A percentile compares a stretch with the other conserved stretches of the same genome.
phyloP scores from a whole-genome alignment of 2,888 invertebrate genomes.

The Ophioninae sp. region DNA sequence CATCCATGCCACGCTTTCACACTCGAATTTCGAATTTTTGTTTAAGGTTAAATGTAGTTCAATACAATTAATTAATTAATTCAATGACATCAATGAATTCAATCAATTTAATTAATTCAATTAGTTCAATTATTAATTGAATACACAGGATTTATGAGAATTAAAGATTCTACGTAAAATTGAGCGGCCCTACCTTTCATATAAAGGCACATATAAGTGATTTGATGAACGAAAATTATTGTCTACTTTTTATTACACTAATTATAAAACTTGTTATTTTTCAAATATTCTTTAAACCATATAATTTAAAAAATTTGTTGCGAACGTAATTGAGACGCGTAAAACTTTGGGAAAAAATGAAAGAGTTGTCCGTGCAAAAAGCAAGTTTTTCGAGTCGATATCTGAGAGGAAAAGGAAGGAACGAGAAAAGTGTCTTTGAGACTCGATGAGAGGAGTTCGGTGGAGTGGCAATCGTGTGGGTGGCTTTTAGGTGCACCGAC shows the following conservation, averaged over 20 bases:
- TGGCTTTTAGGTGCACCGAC: slow-evolving; percentile 62
- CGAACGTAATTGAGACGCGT: background rate
- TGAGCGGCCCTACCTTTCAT: background rate
- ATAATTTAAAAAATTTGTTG: no score
- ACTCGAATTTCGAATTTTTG: no score
- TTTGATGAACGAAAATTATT: background rate
- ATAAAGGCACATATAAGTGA: background rate
- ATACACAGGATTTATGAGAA: no score
- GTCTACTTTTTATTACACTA: background rate
- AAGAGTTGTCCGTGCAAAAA: background rate
- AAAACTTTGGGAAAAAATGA: background rate
- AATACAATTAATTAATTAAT: no score
- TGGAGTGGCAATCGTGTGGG: slow-evolving; percentile 63
- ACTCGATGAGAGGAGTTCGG: slow-evolving; percentile 51
- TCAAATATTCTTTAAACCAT: no score
- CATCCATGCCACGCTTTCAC: no score
- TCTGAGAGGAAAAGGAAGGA: slow-evolving; percentile 27
- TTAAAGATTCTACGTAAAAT: background rate
- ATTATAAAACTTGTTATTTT: no score
- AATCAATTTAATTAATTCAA: no score
- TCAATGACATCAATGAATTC: no score
- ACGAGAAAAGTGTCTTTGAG: slow-evolving; percentile 52
- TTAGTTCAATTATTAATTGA: no score
- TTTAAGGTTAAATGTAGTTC: no score
- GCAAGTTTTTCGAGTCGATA: background rate